Percentiles rank a stretch among this genome's conserved stretches.
These are phyloP conservation scores for Lucilia sericata DNA, from an alignment of 1,140 invertebrate genomes.

Conservation along the genomic window DNA sequence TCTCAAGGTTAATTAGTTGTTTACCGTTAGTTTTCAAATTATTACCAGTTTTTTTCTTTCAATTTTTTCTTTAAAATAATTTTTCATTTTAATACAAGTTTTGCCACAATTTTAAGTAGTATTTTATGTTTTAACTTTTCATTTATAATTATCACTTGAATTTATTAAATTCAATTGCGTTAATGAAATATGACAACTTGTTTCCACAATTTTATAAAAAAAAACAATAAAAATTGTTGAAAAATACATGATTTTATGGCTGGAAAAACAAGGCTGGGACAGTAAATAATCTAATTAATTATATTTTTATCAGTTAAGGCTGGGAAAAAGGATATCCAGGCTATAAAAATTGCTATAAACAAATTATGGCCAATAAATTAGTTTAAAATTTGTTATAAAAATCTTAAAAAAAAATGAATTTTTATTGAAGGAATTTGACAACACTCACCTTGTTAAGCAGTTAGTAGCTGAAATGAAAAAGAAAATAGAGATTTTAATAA, in stretches of 20 bases:
- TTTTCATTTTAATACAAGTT: too few species aligned
- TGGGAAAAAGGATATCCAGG: background rate
- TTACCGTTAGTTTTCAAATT: background rate
- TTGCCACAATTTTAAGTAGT: too few species aligned
- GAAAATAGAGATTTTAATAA: too few species aligned
- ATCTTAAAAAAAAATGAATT: background rate
- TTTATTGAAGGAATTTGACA: background rate
- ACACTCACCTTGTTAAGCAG: too few species aligned
- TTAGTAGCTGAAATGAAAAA: too few species aligned
- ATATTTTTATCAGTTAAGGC: background rate
- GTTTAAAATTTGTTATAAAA: background rate
- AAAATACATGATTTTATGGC: too few species aligned
- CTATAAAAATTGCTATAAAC: background rate
- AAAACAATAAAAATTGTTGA: too few species aligned
- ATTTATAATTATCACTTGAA: background rate
- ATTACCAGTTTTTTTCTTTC: background rate
- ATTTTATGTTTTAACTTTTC: too few species aligned
- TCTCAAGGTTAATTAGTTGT: slow-evolving; percentile 10
- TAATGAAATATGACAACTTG: slow-evolving; percentile 5
- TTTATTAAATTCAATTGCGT: background rate
- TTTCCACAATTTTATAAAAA: background rate
- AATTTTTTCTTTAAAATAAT: background rate
- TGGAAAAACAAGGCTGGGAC: too few species aligned
- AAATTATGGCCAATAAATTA: background rate
- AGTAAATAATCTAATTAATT: too few species aligned